Conservation (phyloP, 1,140 invertebrate genomes). For the Schlechtendalia chinensis region DNA sequence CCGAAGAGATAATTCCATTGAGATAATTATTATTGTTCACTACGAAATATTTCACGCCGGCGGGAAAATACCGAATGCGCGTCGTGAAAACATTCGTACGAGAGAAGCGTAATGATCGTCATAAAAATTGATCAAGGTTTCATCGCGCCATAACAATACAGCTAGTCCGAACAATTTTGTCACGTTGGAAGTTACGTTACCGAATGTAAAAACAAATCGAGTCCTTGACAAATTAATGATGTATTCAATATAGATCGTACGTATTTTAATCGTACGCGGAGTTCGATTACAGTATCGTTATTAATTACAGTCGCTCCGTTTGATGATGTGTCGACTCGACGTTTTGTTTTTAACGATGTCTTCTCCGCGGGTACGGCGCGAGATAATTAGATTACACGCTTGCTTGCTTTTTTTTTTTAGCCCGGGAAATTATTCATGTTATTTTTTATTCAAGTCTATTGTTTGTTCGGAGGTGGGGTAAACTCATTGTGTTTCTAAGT, state of each 20-base stretch:
- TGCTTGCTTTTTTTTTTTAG: too few species aligned
- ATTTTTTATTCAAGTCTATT: constrained; percentile 3
- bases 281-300: neutral
- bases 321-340: neutral
- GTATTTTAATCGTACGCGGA: neutral
- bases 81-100: neutral
- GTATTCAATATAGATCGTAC: neutral
- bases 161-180: constrained; percentile 3
- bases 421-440: too few species aligned
- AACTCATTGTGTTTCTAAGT: neutral
- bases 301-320: neutral
- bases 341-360: neutral
- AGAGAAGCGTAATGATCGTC: neutral
- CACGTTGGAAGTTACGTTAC: neutral
- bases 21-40: too few species aligned
- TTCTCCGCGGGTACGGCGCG: neutral
- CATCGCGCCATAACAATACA: neutral
- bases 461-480: neutral
- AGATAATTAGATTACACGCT: constrained; percentile 2
- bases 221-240: constrained; percentile 22
- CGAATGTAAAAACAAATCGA: neutral
- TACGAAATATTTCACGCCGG: too few species aligned
- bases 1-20: too few species aligned
- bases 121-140: constrained; percentile 22
- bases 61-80: too few species aligned